Evolutionary conservation across 2,797 vertebrate species (phyloP).

Genomic region (Rhinella marina): DNA sequence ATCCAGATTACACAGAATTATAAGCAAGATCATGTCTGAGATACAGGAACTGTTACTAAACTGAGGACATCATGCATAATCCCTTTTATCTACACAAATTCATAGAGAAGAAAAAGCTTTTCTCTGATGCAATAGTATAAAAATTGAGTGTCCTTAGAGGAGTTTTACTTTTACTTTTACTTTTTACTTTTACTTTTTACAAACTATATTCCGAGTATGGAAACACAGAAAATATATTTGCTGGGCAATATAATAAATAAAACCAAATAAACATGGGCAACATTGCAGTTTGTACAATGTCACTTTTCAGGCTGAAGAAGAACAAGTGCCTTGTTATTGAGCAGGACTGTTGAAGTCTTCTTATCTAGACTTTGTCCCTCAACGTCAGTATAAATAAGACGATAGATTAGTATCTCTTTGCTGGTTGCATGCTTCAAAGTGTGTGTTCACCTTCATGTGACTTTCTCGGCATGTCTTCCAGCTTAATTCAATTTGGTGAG

Average conservation of each 20-base stretch:
- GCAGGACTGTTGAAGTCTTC: not conserved
- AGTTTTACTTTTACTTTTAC: too few relatives aligned
- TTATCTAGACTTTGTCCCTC: constrained; percentile 8
- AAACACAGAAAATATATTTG: not conserved
- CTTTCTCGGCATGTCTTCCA: not conserved
- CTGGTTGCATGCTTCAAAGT: constrained; percentile 1
- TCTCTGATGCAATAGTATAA: too few relatives aligned
- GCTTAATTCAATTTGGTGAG: not conserved
- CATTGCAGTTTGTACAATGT: not conserved
- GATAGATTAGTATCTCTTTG: not conserved
- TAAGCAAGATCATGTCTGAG: not conserved
- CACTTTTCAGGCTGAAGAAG: constrained; percentile 5
- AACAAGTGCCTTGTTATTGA: not conserved
- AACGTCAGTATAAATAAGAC: not conserved
- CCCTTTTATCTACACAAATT: not conserved
- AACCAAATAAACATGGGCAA: not conserved
- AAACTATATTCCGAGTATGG: not conserved
- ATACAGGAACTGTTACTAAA: not conserved
- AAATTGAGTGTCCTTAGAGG: too few relatives aligned
- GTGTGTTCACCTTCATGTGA: constrained; percentile 6
- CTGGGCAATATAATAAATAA: too few relatives aligned
- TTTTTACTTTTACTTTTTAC: too few relatives aligned
- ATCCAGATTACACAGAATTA: not conserved
- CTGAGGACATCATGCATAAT: not conserved
- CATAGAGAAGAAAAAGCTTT: too few relatives aligned